Evolutionary conservation across 1,140 invertebrate species (phyloP).

Genomic region (Cataglyphis hispanica): DNA sequence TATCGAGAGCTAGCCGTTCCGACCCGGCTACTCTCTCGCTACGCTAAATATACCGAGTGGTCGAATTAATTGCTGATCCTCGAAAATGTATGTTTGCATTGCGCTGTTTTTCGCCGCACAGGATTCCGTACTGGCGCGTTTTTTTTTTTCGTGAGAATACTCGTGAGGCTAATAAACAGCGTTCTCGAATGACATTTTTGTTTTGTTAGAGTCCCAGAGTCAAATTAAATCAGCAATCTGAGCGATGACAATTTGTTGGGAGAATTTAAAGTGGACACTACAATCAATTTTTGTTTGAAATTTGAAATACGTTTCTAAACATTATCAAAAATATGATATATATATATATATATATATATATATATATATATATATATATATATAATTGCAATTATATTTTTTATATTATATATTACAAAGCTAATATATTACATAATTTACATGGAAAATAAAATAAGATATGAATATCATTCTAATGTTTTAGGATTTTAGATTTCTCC

Average conservation of each 20-base stretch:
- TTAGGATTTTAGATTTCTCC: not conserved
- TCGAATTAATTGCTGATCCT: constrained; percentile 37
- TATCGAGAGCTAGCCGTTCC: constrained; percentile 12
- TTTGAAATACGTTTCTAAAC: too few species aligned
- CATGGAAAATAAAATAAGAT: not conserved
- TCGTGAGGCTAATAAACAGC: not conserved
- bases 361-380: too few species aligned
- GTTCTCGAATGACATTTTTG: constrained; percentile 7
- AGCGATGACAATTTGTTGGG: not conserved
- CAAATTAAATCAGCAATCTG: constrained; percentile 6
- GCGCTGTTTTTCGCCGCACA: not conserved
- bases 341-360: too few species aligned
- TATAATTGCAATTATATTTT: not conserved
- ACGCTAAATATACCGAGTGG: constrained; percentile 12
- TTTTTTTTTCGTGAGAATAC: not conserved
- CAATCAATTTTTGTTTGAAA: not conserved
- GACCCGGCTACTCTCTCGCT: constrained; percentile 11
- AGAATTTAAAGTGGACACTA: not conserved
- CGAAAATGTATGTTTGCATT: not conserved
- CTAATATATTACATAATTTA: too few species aligned
- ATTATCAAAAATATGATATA: too few species aligned
- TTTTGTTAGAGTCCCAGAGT: not conserved
- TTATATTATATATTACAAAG: not conserved
- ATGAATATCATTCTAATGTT: not conserved
- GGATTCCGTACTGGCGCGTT: not conserved